Conservation (phyloP, 2,888 invertebrate genomes). For the Notocelia uddmanniana region DNA sequence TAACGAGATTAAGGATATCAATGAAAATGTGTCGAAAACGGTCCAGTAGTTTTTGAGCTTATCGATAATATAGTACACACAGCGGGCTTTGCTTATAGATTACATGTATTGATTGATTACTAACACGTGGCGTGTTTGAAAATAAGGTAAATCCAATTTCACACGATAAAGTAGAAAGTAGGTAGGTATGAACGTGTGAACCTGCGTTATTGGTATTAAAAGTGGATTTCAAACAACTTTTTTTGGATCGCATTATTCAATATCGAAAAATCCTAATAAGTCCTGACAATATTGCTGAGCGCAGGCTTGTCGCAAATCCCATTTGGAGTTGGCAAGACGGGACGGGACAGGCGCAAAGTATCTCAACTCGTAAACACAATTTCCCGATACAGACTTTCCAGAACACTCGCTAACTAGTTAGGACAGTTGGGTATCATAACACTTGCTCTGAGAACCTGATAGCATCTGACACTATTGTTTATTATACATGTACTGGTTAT, state of each 20-base stretch:
- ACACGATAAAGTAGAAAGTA: background rate
- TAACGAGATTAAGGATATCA: no score
- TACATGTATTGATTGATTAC: background rate
- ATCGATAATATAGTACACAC: background rate
- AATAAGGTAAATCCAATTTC: background rate
- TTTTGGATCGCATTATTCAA: background rate
- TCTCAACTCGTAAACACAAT: constrained; percentile 40
- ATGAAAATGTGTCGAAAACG: background rate
- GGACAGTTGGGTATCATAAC: constrained; percentile 52
- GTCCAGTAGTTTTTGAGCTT: background rate
- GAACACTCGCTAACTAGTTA: constrained; percentile 50
- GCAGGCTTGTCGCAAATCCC: constrained; percentile 26
- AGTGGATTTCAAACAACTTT: background rate
- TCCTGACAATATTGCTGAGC: constrained; percentile 10
- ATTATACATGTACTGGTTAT: constrained; percentile 31
- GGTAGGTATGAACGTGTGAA: background rate
- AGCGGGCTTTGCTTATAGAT: background rate
- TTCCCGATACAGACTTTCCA: constrained; percentile 24
- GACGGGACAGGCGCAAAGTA: constrained; percentile 23
- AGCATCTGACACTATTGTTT: constrained; percentile 30
- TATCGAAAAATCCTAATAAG: constrained; percentile 12
- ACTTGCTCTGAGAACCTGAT: constrained; percentile 27
- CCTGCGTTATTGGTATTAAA: background rate
- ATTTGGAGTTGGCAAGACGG: constrained; percentile 24
- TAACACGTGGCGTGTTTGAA: background rate